Percentiles rank a stretch among this genome's conserved stretches.
Evolutionary conservation across 2,888 invertebrate species (phyloP).

Genomic region (Drosophila austrosaltans): DNA sequence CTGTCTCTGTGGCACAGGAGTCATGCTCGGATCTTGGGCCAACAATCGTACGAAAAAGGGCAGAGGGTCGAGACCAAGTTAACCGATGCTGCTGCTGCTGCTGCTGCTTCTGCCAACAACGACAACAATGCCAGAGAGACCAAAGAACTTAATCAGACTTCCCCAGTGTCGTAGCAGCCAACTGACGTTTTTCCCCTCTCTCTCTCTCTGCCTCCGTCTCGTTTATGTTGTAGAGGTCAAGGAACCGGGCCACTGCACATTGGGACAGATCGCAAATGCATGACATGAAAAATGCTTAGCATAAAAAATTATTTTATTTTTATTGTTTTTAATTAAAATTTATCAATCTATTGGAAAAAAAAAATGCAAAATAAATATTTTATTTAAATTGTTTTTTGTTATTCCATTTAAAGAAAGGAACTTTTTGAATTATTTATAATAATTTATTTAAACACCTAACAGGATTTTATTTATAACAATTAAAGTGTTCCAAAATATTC

Average conservation of each 20-base stretch:
- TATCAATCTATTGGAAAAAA: too few relatives aligned
- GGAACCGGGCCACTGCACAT: slow-evolving; percentile 57
- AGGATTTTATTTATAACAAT: too few relatives aligned
- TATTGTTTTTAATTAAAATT: too few relatives aligned
- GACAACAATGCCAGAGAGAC: slow-evolving; percentile 15
- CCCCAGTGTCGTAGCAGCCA: not conserved
- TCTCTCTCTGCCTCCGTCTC: slow-evolving; percentile 8
- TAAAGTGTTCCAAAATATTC: too few relatives aligned
- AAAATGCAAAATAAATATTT: too few relatives aligned
- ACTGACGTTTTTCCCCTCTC: not conserved
- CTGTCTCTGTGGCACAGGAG: slow-evolving; percentile 49
- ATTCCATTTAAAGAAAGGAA: too few relatives aligned
- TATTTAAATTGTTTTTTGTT: too few relatives aligned
- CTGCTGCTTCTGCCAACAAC: slow-evolving; percentile 6
- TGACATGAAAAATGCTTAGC: not conserved
- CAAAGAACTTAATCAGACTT: slow-evolving; percentile 57
- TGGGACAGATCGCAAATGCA: slow-evolving; percentile 21
- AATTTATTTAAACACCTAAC: too few relatives aligned
- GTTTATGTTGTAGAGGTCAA: slow-evolving; percentile 55
- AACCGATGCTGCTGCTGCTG: slow-evolving; percentile 1
- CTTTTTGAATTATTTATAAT: too few relatives aligned
- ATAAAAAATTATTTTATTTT: too few relatives aligned
- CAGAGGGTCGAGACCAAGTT: slow-evolving; percentile 11
- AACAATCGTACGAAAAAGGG: slow-evolving; percentile 24
- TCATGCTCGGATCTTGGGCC: slow-evolving; percentile 6